Evolutionary conservation across 1,140 invertebrate species (phyloP).

Genomic region (Hycleus phaleratus): DNA sequence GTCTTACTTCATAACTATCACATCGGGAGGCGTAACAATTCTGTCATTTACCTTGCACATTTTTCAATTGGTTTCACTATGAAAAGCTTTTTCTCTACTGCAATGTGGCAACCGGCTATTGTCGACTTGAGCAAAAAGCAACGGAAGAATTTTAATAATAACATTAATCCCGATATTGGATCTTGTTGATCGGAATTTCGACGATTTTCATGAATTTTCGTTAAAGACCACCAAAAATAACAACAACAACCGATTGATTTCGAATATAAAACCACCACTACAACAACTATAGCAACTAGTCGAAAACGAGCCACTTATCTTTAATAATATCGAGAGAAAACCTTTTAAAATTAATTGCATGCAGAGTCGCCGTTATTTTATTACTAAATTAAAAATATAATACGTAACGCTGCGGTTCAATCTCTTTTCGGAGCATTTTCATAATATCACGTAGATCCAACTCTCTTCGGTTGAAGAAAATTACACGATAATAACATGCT

Average conservation of each 20-base stretch:
- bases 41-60: conserved; percentile 8
- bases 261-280: too few species aligned
- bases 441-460: conserved; percentile 24
- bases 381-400: conserved; percentile 33
- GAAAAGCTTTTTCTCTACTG: too few species aligned
- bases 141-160: too few species aligned
- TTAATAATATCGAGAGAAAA: conserved; percentile 37
- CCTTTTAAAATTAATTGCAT: conserved; percentile 40
- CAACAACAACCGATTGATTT: too few species aligned
- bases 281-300: too few species aligned
- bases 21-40: conserved; percentile 5
- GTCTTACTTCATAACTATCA: conserved; percentile 5
- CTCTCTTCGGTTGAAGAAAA: conserved; percentile 19
- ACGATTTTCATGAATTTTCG: too few species aligned
- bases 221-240: too few species aligned
- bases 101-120: too few species aligned
- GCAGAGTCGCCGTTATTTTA: conserved; percentile 31
- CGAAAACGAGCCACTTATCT: conserved; percentile 32
- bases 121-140: too few species aligned
- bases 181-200: too few species aligned
- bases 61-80: neutral
- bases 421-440: conserved; percentile 24
- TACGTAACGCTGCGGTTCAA: conserved; percentile 19
- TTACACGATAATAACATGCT: conserved; percentile 31
- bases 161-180: too few species aligned